phyloP scores from a whole-genome alignment of 64 coral and sea anemone species.

The Hydrozoanthus tunicans region DNA sequence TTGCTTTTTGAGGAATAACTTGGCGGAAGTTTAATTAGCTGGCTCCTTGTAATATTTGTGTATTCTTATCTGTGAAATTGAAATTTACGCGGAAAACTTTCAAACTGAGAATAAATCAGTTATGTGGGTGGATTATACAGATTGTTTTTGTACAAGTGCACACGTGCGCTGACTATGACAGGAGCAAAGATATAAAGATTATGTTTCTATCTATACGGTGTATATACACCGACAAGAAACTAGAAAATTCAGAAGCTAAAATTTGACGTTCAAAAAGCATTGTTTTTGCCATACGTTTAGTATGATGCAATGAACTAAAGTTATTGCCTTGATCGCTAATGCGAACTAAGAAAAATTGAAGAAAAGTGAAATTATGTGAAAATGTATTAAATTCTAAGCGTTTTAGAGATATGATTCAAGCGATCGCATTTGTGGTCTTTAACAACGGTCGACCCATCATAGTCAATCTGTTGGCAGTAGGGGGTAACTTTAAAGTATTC shows the following conservation, averaged over 20 bases:
- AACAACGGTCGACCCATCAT: not conserved
- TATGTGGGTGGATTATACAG: not conserved
- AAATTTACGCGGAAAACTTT: not conserved
- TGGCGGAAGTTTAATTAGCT: not conserved
- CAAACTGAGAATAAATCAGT: not conserved
- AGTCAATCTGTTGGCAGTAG: not conserved
- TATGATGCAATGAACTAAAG: no score
- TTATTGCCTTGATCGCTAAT: no score
- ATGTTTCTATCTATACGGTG: not conserved
- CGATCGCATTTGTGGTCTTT: not conserved
- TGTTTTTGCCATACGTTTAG: no score
- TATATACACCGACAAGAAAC: no score
- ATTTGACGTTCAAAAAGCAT: no score
- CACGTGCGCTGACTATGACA: not conserved
- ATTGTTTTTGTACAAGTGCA: not conserved
- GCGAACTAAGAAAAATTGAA: not conserved
- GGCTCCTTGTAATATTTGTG: not conserved
- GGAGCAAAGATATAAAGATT: not conserved
- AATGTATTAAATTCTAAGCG: not conserved
- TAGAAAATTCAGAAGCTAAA: no score
- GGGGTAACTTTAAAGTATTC: slow-evolving; percentile 9
- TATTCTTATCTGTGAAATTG: not conserved
- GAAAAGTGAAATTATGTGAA: not conserved
- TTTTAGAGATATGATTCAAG: not conserved
- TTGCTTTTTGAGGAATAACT: not conserved